A percentile compares a stretch with the other conserved stretches of the same genome.
Evolutionary conservation across 2,888 invertebrate species (phyloP).

Genomic region (Diarsia rubi): DNA sequence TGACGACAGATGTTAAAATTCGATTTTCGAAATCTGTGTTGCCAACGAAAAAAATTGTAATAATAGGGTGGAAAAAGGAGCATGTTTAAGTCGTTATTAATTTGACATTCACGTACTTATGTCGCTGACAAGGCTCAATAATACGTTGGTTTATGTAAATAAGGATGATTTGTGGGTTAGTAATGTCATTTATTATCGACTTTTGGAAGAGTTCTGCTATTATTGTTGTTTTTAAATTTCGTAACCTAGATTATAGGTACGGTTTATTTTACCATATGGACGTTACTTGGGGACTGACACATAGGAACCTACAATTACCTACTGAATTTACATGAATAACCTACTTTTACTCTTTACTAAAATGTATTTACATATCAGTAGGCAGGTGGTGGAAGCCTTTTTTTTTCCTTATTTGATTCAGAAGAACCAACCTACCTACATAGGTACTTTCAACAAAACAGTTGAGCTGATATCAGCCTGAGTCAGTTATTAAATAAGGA

Average conservation of each 20-base stretch:
- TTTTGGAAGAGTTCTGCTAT: slow-evolving; percentile 36
- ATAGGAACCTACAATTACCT: not conserved
- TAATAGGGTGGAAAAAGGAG: slow-evolving; percentile 75
- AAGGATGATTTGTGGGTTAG: slow-evolving; percentile 62
- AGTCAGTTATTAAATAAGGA: not conserved
- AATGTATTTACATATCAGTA: not conserved
- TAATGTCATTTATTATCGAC: slow-evolving; percentile 64
- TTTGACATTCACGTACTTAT: slow-evolving; percentile 65
- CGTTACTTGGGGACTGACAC: not conserved
- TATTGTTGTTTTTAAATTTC: slow-evolving; percentile 35
- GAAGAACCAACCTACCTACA: not conserved
- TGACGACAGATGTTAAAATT: slow-evolving; percentile 86
- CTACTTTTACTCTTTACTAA: not conserved
- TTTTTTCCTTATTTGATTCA: not conserved
- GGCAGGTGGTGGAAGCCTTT: not conserved
- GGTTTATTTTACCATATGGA: slow-evolving; percentile 18
- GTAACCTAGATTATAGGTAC: slow-evolving; percentile 48
- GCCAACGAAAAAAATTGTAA: slow-evolving; percentile 78
- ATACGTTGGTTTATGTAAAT: slow-evolving; percentile 64
- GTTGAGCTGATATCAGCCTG: not conserved
- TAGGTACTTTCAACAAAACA: not conserved
- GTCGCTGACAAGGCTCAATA: slow-evolving; percentile 73
- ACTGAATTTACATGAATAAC: not conserved
- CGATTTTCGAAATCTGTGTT: slow-evolving; percentile 84
- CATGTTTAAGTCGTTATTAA: slow-evolving; percentile 62